Conservation (phyloP, 35 echinoderm and acorn worm species). For the Anneissia japonica region DNA sequence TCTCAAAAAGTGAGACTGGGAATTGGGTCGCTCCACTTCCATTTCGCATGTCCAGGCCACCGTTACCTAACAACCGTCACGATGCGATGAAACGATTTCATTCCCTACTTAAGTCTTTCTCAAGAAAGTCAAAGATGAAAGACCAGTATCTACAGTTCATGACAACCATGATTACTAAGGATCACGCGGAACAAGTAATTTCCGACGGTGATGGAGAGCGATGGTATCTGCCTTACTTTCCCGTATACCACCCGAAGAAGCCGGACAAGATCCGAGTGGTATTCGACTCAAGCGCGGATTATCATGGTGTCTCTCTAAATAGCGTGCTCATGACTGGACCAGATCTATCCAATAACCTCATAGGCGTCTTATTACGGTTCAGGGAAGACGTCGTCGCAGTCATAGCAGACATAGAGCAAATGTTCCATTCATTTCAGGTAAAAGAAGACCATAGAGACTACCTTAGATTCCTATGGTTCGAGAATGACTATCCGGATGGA, state of each 20-base stretch:
- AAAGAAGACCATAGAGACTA: conserved; percentile 11
- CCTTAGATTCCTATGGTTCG: conserved; percentile 44
- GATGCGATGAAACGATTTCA: neutral
- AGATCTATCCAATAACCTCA: neutral
- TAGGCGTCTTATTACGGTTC: neutral
- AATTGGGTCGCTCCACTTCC: neutral
- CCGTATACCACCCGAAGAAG: conserved; percentile 8
- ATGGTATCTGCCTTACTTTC: neutral
- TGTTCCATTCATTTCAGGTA: conserved; percentile 43
- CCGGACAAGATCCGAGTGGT: conserved; percentile 4
- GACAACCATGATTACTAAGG: conserved; percentile 8
- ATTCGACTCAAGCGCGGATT: neutral
- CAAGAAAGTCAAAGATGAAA: conserved; percentile 1
- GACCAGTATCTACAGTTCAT: conserved; percentile 21
- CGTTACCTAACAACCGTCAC: neutral
- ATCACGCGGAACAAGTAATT: conserved; percentile 8
- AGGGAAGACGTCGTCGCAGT: neutral
- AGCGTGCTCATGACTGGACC: conserved; percentile 9
- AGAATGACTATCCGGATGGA: conserved; percentile 19
- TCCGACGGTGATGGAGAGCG: neutral
- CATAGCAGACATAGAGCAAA: neutral
- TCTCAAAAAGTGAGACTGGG: neutral
- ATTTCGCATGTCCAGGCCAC: neutral
- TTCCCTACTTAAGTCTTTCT: neutral
- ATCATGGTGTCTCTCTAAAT: conserved; percentile 16